Evolutionary conservation across 2,797 vertebrate species (phyloP).

Genomic region (Acrocephalus scirpaceus): DNA sequence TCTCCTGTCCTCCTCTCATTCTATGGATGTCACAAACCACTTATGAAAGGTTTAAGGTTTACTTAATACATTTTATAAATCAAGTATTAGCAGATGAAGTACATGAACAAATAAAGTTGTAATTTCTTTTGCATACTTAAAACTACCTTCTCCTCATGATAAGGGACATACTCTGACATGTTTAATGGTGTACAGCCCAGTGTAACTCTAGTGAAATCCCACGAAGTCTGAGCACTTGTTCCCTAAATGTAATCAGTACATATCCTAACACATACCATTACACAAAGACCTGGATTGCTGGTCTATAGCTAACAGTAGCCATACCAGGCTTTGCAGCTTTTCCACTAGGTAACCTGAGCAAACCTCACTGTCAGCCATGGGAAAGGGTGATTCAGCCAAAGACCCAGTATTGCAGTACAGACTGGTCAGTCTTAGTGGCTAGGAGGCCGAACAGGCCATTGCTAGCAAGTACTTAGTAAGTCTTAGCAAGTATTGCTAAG

Average conservation of each 20-base stretch:
- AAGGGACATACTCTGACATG: background rate
- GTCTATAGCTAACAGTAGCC: no score
- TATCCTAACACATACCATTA: background rate
- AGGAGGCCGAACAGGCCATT: background rate
- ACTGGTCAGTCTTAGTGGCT: background rate
- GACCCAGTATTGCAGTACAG: background rate
- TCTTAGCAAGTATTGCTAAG: background rate
- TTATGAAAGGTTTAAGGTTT: background rate
- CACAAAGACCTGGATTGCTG: fast-evolving
- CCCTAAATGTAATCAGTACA: background rate
- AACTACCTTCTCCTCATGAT: background rate
- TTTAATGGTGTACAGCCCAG: background rate
- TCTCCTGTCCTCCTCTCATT: background rate
- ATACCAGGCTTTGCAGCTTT: background rate
- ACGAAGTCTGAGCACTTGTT: background rate
- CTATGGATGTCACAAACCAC: background rate
- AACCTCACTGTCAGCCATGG: background rate
- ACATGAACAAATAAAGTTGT: background rate
- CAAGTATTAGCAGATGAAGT: background rate
- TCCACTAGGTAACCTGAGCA: fast-evolving
- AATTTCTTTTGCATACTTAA: background rate
- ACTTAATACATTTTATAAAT: background rate
- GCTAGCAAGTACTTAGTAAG: background rate
- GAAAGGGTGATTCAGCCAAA: background rate
- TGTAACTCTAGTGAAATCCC: background rate